A percentile compares a stretch with the other conserved stretches of the same genome.
Evolutionary conservation across 2,113 vertebrate genomes (phyloP).

Genomic region (Tenebrosternarchus preto): DNA sequence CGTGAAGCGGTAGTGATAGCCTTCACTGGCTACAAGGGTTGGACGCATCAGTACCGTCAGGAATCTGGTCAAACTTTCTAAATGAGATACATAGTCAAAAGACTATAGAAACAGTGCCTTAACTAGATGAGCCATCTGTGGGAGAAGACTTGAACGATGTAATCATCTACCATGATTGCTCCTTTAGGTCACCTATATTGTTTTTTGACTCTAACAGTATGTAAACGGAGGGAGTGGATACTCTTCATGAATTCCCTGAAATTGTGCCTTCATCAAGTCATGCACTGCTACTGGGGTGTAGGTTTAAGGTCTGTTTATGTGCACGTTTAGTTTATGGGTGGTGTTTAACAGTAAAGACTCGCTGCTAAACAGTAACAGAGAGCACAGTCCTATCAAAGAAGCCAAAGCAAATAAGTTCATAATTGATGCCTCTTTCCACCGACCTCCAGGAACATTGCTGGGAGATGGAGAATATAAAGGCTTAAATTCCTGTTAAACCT

Average conservation of each 20-base stretch:
- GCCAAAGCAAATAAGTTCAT: not conserved
- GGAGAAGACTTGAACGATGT: not conserved
- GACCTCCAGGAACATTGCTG: too few relatives aligned
- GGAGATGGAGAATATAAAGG: too few relatives aligned
- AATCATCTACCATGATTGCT: not conserved
- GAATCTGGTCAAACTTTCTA: not conserved
- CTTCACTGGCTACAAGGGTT: not conserved
- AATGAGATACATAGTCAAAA: too few relatives aligned
- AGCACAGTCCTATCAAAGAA: not conserved
- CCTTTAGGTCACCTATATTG: too few relatives aligned
- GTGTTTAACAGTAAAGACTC: too few relatives aligned
- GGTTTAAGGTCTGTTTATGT: not conserved
- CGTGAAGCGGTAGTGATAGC: not conserved
- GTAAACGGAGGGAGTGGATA: not conserved
- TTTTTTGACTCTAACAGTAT: not conserved
- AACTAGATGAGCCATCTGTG: not conserved
- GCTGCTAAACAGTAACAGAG: not conserved
- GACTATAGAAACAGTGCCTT: too few relatives aligned
- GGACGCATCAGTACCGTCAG: not conserved
- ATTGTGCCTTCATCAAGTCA: not conserved
- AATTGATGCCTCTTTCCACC: not conserved
- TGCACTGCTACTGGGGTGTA: too few relatives aligned
- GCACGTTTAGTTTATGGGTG: not conserved
- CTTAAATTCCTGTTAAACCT: not conserved
- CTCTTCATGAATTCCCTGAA: not conserved